Conservation (phyloP, 1,140 invertebrate species). For the Luehdorfia chinensis region DNA sequence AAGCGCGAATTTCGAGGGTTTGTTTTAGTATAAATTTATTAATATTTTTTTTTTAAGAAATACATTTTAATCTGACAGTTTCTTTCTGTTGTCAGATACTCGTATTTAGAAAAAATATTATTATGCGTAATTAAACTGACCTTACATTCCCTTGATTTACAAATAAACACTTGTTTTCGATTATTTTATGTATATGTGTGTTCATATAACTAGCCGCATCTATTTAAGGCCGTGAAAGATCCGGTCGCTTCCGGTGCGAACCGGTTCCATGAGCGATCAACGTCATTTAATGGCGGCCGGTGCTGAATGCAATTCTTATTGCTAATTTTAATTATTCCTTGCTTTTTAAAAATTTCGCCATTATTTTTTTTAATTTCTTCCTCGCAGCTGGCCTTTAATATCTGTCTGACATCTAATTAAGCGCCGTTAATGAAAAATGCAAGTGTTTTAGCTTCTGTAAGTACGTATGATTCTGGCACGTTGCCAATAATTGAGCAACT, state of each 20-base stretch:
- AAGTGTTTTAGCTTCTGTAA: slow-evolving; percentile 1
- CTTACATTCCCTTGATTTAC: no score
- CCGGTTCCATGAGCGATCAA: slow-evolving; percentile 28
- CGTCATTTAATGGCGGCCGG: slow-evolving; percentile 25
- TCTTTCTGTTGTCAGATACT: no score
- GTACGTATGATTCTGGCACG: not conserved
- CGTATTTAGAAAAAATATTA: no score
- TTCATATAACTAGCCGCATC: not conserved
- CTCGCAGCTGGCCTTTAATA: slow-evolving; percentile 30
- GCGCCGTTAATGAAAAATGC: not conserved
- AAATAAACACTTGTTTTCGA: no score
- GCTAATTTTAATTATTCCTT: slow-evolving; percentile 36
- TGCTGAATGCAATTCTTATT: slow-evolving; percentile 36
- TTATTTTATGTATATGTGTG: no score
- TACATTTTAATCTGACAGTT: no score
- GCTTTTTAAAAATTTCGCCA: slow-evolving; percentile 25
- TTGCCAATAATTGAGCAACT: no score
- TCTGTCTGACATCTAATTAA: slow-evolving; percentile 13
- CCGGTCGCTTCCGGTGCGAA: slow-evolving; percentile 29
- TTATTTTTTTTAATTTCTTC: slow-evolving; percentile 17
- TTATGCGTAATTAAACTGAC: no score
- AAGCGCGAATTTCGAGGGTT: no score
- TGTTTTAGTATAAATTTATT: no score
- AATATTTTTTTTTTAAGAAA: no score
- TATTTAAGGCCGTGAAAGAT: not conserved